Conservation (phyloP, 2,797 vertebrate genomes). For the Corythornis leucogaster region DNA sequence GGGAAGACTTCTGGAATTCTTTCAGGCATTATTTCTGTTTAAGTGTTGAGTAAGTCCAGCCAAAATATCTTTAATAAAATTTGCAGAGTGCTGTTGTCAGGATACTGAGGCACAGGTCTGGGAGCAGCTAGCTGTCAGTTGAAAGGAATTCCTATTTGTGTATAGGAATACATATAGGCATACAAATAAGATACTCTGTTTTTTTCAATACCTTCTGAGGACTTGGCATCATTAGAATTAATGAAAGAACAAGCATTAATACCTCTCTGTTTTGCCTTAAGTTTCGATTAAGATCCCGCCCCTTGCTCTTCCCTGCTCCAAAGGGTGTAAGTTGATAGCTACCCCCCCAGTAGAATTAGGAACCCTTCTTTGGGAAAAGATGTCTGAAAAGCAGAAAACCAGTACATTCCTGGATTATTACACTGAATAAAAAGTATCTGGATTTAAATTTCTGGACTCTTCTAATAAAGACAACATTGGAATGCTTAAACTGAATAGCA, state of each 20-base stretch:
- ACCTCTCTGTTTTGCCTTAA: background rate
- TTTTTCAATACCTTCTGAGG: background rate
- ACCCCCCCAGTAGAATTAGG: background rate
- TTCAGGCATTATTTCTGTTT: background rate
- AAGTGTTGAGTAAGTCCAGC: background rate
- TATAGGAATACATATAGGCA: too few species aligned
- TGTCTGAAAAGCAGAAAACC: background rate
- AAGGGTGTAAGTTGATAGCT: background rate
- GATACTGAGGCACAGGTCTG: background rate
- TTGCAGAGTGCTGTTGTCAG: background rate
- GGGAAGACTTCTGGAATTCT: background rate
- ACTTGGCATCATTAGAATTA: background rate
- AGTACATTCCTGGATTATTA: background rate
- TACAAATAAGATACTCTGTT: background rate
- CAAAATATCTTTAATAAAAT: background rate
- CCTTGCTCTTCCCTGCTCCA: accelerated
- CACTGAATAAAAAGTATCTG: background rate
- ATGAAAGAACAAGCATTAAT: background rate
- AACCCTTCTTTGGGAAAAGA: background rate
- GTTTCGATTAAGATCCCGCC: background rate
- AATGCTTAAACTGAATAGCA: background rate
- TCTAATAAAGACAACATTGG: background rate
- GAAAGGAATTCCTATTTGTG: background rate
- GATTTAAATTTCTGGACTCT: background rate
- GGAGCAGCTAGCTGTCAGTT: background rate